These are phyloP conservation scores for Neotoma lepida DNA, from an alignment of 2,113 vertebrate species.

Conservation along the genomic window DNA sequence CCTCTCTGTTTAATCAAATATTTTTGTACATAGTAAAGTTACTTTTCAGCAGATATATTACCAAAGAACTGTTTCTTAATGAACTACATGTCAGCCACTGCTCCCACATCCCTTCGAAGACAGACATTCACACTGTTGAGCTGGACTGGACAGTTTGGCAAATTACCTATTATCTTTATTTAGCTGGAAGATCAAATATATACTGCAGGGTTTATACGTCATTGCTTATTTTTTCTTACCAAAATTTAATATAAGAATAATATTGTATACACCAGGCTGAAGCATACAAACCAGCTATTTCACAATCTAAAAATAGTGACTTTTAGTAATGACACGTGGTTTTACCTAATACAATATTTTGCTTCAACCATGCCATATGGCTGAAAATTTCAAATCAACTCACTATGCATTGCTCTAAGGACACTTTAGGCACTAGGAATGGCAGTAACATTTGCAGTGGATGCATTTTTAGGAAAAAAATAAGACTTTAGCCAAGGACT, in stretches of 20 bases:
- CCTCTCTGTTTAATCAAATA: constrained; percentile 19
- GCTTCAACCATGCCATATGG: constrained; percentile 42
- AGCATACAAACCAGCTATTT: constrained; percentile 26
- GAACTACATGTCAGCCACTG: constrained; percentile 6
- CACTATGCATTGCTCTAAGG: constrained; percentile 8
- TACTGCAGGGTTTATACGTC: background rate
- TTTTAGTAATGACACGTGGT: background rate
- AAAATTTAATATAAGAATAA: constrained; percentile 12
- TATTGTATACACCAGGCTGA: background rate
- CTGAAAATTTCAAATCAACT: constrained; percentile 48
- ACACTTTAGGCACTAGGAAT: constrained; percentile 34
- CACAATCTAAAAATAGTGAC: constrained; percentile 6
- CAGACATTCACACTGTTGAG: constrained; percentile 47
- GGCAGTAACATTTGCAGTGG: constrained; percentile 32
- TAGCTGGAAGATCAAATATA: constrained; percentile 44
- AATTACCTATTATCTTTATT: constrained; percentile 28
- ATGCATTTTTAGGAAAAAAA: constrained; percentile 35
- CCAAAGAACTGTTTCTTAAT: constrained; percentile 32
- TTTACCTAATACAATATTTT: constrained; percentile 53
- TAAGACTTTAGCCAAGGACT: constrained; percentile 3
- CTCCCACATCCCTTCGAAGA: background rate
- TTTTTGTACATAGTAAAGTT: background rate
- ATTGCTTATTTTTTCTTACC: constrained; percentile 6
- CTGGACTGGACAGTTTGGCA: background rate
- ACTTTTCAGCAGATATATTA: background rate